Base-by-base conservation (phyloP, 2,113 vertebrate species). In the Notarius quadriscutis region DNA sequence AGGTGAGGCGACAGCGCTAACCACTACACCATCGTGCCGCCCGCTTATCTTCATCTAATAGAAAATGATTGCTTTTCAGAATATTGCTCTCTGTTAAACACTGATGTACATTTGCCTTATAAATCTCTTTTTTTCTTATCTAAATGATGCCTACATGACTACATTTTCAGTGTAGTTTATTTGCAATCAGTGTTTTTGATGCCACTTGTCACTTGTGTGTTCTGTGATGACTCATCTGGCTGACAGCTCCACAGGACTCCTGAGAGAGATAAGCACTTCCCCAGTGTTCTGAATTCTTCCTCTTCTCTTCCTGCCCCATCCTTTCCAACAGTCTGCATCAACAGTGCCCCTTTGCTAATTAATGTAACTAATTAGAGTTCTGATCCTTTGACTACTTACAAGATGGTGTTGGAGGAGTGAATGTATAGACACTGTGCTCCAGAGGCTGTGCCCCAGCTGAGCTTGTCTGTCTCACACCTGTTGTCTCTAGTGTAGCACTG, bases 291-390 rank as follows among this genome's bases (percentile, higher is more conserved):
- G 27, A 75, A 80, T 88, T 84, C 78, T 86, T 81, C 65, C 80
- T 57, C 69, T 83, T 74, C 67, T 88, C 71, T 78, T 75, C 58
- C 34, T 84, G 71, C 67, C 53, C 71, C 83, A 69, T 88, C 79
- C 78, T 83, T 77, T 63, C 88, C 55, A 81, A 83, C 84, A 48
- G 78, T 34, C 72, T 86, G 65, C 78, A 88, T 86, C 90, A 80
- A 85, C 87, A 90, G 81, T 69, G 84, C 67, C 86, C 84, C 77
- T 81, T 89, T 53, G 17, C 81, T 90, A 92, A 91, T 92, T 89
- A 91, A 90, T 79, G 85, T 53, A 72, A 22, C 88, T 93, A 93
- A 95, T 93, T 92, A 92, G 87, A 18, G 63, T 30, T 53, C 75
- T 88, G 82, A 89, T 92, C 79, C 51, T 89, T 80, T 88, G 62